These are phyloP conservation scores for Phyto melanocephala DNA, from an alignment of 2,888 invertebrate genomes.

Conservation along the genomic window DNA sequence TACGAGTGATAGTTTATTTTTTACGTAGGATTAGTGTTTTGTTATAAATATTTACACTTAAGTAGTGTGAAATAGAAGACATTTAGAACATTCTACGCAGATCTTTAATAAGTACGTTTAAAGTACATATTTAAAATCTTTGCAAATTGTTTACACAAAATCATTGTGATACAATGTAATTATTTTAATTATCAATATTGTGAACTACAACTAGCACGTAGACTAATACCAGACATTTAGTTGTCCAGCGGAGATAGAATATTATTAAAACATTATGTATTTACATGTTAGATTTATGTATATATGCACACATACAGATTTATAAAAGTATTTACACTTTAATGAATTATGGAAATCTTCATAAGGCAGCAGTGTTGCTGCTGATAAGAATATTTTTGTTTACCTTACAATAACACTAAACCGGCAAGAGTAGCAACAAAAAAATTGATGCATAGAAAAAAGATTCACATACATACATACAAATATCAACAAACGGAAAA, in stretches of 20 bases:
- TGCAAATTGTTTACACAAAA: background rate
- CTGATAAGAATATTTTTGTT: conserved; percentile 39
- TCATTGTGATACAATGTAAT: background rate
- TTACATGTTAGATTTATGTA: conserved; percentile 3
- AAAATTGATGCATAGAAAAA: background rate
- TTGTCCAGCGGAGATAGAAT: background rate
- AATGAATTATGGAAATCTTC: background rate
- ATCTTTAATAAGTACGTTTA: too few species aligned
- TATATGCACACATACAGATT: background rate
- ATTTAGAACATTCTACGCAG: too few species aligned
- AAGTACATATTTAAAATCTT: background rate
- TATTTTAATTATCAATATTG: background rate
- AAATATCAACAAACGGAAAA: background rate
- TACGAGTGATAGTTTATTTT: too few species aligned
- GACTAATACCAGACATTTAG: conserved; percentile 38
- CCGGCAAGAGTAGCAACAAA: background rate
- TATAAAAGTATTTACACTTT: background rate
- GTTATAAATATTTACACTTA: too few species aligned
- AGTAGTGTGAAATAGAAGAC: too few species aligned
- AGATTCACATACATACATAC: background rate
- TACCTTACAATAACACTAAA: conserved; percentile 41
- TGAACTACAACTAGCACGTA: background rate
- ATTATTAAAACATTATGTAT: too few species aligned
- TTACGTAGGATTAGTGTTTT: too few species aligned
- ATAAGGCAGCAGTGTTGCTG: background rate